Evolutionary conservation across 2,888 invertebrate species (phyloP), one percentile per base, ranked within the genome.

Genomic region (Drosophila glabriapex): DNA sequence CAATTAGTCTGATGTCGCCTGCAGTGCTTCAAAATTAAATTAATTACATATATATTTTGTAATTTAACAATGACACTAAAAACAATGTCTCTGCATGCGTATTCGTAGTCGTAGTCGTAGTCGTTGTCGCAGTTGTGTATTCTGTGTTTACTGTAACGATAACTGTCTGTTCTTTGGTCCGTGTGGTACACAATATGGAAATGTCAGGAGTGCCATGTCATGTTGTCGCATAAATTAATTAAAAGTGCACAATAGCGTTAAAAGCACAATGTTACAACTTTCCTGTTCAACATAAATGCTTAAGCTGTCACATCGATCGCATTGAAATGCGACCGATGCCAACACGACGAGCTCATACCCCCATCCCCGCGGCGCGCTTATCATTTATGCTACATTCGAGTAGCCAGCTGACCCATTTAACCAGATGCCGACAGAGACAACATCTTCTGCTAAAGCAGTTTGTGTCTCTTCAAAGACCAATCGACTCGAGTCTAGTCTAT

Each of bases 1-100:
- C 83, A 83, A 82, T 83, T 82, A 82, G 83, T 59, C 64, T 68
- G 69, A 67, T 79, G 77, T 79, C 77, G 80, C 67, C 70, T 65
- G 79, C 80, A 79, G 77, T 80, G 68, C 59, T 74, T 79, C 46
- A 70, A 77, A 76, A 77, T 79, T 77, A 77, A 80, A 77, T 79
- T 70, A 77, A 79, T 68, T 41, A 43, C 58, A 43, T 31, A 58
- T 22, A 41, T 52, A 64, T 73, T 54, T 29, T 55, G 49, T 61
- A 66, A 76, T 66, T 68, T 28, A 72, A 76, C 62, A 71, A 59
- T 55, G 54, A 19, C 55, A 50, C 25, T 55, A 3, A 4, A 35
- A 25, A 25, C n/a, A 22, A 46, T 35, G n/a, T 62, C 10, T 14
- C 50, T 35, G 16, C 25, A 35, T n/a, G 14, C 10, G 46, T 41